phyloP scores from a whole-genome alignment of 2,888 invertebrate species.

The Exocentrus adspersus region DNA sequence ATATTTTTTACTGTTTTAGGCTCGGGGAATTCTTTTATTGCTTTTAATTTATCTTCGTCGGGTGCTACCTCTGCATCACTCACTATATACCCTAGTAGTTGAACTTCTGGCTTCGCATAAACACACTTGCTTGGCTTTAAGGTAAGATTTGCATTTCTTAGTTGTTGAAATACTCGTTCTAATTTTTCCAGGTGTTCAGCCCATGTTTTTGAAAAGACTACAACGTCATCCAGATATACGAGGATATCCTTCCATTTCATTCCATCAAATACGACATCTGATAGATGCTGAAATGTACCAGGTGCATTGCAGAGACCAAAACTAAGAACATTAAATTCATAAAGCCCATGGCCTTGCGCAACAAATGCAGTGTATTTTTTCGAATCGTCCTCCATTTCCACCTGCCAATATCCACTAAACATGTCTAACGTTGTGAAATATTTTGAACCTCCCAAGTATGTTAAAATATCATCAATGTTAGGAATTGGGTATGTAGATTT shows the following conservation, averaged over 20 bases:
- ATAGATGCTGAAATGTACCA: constrained; percentile 37
- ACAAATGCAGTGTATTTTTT: constrained; percentile 29
- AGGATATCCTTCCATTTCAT: constrained; percentile 5
- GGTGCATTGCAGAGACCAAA: constrained; percentile 44
- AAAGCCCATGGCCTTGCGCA: constrained; percentile 38
- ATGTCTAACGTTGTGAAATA: constrained; percentile 29
- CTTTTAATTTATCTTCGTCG: too few relatives aligned
- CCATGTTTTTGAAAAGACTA: constrained; percentile 22
- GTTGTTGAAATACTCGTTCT: constrained; percentile 34
- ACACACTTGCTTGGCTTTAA: constrained; percentile 31
- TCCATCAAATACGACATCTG: constrained; percentile 33
- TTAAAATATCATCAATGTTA: constrained; percentile 39
- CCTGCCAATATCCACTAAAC: constrained; percentile 41
- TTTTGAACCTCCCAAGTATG: constrained; percentile 22
- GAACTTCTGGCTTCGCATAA: constrained; percentile 1
- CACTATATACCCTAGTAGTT: too few relatives aligned
- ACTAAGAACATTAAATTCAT: constrained; percentile 38
- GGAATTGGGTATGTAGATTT: constrained; percentile 40
- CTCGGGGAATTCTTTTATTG: too few relatives aligned
- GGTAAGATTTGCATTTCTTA: constrained; percentile 37
- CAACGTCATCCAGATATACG: too few relatives aligned
- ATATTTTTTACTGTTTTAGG: constrained; percentile 33
- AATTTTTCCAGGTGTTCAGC: constrained; percentile 35
- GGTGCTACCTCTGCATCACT: constrained; percentile 4
- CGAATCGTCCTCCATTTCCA: too few relatives aligned